These are phyloP conservation scores for Lampris incognitus DNA, from an alignment of 2,113 vertebrate species.

Conservation along the genomic window DNA sequence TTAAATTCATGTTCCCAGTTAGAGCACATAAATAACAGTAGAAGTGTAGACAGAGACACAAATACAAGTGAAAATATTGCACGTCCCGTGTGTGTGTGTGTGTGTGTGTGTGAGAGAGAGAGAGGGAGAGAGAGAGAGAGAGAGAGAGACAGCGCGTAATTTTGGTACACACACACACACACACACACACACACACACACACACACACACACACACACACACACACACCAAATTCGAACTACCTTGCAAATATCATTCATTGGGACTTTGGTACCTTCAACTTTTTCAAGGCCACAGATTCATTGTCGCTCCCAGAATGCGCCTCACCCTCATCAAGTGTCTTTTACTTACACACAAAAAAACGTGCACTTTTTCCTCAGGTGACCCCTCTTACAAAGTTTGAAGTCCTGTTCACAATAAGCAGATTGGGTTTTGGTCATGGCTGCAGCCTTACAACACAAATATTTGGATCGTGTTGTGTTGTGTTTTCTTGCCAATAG, in stretches of 20 bases:
- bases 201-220: conserved; percentile 24
- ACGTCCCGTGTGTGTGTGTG: no score
- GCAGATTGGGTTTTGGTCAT: conserved; percentile 63
- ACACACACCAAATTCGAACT: conserved; percentile 46
- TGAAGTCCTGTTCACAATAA: conserved; percentile 71
- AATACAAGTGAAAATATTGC: neutral
- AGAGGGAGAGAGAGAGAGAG: no score
- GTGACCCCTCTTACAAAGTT: conserved; percentile 62
- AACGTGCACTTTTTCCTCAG: conserved; percentile 56
- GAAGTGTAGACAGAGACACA: conserved; percentile 25
- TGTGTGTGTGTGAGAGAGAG: no score
- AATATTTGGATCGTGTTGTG: no score
- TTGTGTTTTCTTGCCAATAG: no score
- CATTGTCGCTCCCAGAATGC: conserved; percentile 65
- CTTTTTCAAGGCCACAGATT: conserved; percentile 74
- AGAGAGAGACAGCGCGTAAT: no score
- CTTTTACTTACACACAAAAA: conserved; percentile 7
- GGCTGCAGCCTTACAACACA: no score
- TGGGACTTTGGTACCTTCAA: conserved; percentile 50
- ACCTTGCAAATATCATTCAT: conserved; percentile 72
- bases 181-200: conserved; percentile 8
- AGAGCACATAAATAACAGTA: conserved; percentile 37
- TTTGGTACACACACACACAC: neutral
- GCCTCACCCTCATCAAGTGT: conserved; percentile 17
- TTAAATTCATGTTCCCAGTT: conserved; percentile 48